Evolutionary conservation across 2,888 invertebrate species (phyloP).

Genomic region (Pteria penguin): DNA sequence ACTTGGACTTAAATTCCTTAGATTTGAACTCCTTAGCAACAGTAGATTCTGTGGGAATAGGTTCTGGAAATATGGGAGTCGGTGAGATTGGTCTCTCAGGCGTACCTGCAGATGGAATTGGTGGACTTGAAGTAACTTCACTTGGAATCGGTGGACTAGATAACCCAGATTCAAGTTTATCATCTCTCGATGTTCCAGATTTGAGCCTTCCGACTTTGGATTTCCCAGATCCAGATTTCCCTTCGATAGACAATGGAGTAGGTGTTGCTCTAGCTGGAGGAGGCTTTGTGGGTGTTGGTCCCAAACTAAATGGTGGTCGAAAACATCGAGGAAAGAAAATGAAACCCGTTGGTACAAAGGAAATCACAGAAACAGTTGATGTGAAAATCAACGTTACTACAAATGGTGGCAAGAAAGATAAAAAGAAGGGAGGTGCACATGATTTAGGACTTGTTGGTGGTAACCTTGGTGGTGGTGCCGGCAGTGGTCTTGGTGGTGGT

Average conservation of each 20-base stretch:
- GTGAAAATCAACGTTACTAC: slow-evolving; percentile 21
- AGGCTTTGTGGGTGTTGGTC: background rate
- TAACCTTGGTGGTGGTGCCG: background rate
- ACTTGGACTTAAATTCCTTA: background rate
- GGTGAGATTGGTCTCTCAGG: background rate
- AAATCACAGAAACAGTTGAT: slow-evolving; percentile 28
- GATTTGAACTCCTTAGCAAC: background rate
- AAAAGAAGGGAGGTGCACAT: background rate
- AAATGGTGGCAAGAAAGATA: background rate
- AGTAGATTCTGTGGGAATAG: background rate
- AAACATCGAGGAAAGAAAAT: background rate
- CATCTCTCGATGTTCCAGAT: background rate
- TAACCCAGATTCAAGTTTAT: background rate
- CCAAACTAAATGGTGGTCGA: slow-evolving; percentile 11
- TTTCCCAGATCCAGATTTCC: background rate
- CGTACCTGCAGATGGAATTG: background rate
- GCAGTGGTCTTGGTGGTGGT: background rate
- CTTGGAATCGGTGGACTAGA: background rate
- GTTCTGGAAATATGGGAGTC: background rate
- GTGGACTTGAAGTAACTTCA: background rate
- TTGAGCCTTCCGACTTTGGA: background rate
- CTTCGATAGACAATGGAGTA: background rate
- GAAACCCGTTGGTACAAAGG: background rate
- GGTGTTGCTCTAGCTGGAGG: background rate
- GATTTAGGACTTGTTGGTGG: background rate